Base-by-base conservation (phyloP, 2,113 vertebrate species). In the Leucoraja erinaceus region DNA sequence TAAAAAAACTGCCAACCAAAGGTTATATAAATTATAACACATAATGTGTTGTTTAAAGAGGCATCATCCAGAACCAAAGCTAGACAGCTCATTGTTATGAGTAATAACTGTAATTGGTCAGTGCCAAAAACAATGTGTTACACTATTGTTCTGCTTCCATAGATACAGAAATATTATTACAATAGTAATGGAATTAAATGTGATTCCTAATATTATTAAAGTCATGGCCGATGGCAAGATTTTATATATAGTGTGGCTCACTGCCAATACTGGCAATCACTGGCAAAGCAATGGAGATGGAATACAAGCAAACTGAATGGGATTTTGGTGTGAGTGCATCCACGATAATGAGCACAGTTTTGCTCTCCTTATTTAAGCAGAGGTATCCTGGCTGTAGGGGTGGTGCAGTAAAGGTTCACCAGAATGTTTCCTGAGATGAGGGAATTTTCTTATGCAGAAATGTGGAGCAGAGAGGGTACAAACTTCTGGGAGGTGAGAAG, bases 1-100 rank as follows among this genome's bases (percentile, higher is more conserved):
- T 70, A 10, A 16, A 72, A 18, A 72, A 91, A 47, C 5, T 54
- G 18, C 63, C 83, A 72, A 33, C 90, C 33, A 72, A 91, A 70
- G 31, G 22, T 72, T 22, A 28, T 22, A 74, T 18, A 72, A 54
- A 74, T 47, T 38, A 6, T 10, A 72, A 9, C 70, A 8, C 22
- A 20, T 72, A 91, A 74, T 91, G 38, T 74, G 72, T 72, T 91
- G 33, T 91, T 91, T 91, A 47, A 72, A 91, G 33, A 12, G 12
- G 20, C 9, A 47, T 70, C 22, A 72, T 28, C 68, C 20, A 54
- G 33, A 91, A 28, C 4, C 38, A 54, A 72, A 91, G 38, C 68
- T 70, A 28, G 18, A 70, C 63, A 90, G n/a, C 7, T 68, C n/a
- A 33, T 70, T 20, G 38, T 63, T 38, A 28, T 90, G 66, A 47